These are phyloP conservation scores for Nasua narica DNA, from an alignment of 2,797 vertebrate genomes.

Conservation along the genomic window DNA sequence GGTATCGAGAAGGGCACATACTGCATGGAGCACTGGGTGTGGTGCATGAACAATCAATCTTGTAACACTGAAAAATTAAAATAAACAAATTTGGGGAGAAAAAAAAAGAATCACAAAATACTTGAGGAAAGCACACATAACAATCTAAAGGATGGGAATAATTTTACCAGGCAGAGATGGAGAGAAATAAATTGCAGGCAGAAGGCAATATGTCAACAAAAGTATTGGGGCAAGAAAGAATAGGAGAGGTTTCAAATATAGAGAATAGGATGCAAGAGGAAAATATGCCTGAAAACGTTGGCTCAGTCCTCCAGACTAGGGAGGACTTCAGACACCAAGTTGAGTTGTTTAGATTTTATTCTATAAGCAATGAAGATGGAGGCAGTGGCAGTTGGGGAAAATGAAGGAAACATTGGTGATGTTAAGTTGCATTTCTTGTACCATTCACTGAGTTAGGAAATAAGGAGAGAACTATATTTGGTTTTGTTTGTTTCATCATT, in stretches of 20 bases:
- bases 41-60: too few relatives aligned
- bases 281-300: background rate
- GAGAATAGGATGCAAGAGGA: background rate
- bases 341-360: conserved; percentile 13
- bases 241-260: background rate
- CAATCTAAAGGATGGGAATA: background rate
- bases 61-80: too few relatives aligned
- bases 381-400: background rate
- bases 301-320: background rate
- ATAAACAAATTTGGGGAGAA: too few relatives aligned
- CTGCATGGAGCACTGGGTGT: too few relatives aligned
- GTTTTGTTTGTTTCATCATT: background rate
- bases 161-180: background rate
- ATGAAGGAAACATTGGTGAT: background rate
- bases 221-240: background rate
- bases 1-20: too few relatives aligned
- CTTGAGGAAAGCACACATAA: background rate
- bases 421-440: background rate
- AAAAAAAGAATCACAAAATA: conserved; percentile 49
- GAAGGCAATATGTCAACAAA: conserved; percentile 9
- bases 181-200: background rate
- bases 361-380: background rate
- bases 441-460: background rate
- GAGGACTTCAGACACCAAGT: background rate
- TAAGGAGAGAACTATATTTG: background rate